Conservation (phyloP, 1,140 invertebrate genomes). For the Orussus abietinus region DNA sequence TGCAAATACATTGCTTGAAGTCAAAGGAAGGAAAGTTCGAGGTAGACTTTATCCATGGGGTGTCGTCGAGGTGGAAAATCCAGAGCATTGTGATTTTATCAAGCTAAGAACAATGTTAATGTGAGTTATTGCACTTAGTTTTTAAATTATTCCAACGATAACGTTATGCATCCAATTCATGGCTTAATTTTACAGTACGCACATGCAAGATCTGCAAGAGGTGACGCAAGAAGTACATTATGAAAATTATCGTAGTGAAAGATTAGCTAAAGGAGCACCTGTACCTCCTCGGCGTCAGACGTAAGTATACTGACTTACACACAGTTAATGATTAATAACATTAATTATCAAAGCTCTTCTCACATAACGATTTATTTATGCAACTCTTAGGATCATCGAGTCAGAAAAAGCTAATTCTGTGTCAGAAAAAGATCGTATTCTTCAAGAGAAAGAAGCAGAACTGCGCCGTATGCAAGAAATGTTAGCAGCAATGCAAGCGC, state of each 20-base stretch:
- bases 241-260: constrained; percentile 90
- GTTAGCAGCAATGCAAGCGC: constrained; percentile 90
- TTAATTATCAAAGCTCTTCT: no score
- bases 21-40: constrained; percentile 82
- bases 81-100: constrained; percentile 98
- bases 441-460: constrained; percentile 88
- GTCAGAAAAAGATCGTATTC: constrained; percentile 75
- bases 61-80: constrained; percentile 98
- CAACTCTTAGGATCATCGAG: constrained; percentile 34
- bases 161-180: neutral
- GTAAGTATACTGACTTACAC: no score
- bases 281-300: constrained; percentile 65
- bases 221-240: constrained; percentile 95
- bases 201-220: constrained; percentile 95
- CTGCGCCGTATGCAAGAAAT: constrained; percentile 92
- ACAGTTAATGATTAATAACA: no score
- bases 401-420: constrained; percentile 48
- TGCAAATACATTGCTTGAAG: constrained; percentile 88
- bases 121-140: constrained; percentile 46
- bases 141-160: no score
- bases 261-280: constrained; percentile 75
- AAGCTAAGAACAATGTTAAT: constrained; percentile 97
- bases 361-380: no score
- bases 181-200: constrained; percentile 62
- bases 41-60: constrained; percentile 98